Evolutionary conservation across 2,113 vertebrate species (phyloP).

Genomic region (Sisor rabdophorus): DNA sequence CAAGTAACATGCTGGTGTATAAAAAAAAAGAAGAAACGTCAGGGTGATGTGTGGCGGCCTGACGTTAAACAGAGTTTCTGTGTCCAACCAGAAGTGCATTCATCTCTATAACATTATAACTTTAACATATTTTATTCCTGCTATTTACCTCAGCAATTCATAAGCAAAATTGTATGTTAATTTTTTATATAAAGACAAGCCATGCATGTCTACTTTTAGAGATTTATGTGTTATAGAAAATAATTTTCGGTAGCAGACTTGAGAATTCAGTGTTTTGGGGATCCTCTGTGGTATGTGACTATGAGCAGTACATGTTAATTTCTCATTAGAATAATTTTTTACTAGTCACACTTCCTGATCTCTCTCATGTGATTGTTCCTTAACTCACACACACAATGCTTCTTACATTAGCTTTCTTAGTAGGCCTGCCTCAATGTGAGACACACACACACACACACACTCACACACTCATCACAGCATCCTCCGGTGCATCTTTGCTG

Average conservation of each 20-base stretch:
- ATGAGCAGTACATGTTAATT: conserved; percentile 8
- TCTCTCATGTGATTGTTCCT: conserved; percentile 9
- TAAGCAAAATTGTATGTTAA: no score
- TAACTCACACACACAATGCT: not conserved
- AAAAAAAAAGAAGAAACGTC: not conserved
- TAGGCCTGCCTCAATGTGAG: not conserved
- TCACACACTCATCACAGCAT: conserved; percentile 3
- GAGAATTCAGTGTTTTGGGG: not conserved
- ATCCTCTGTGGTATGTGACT: not conserved
- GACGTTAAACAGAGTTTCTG: not conserved
- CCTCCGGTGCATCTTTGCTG: conserved; percentile 13
- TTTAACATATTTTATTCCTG: not conserved
- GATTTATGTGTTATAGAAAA: not conserved
- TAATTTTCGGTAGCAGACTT: not conserved
- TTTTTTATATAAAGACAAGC: not conserved
- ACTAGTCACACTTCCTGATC: not conserved
- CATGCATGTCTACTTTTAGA: not conserved
- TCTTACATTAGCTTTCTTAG: not conserved
- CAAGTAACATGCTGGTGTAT: not conserved
- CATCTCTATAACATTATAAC: not conserved
- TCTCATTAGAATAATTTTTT: not conserved
- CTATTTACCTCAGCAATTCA: not conserved
- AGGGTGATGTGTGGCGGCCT: not conserved
- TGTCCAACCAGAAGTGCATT: not conserved
- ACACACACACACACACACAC: conserved; percentile 12